These are phyloP conservation scores for Halocynthia aurantium DNA, from an alignment of 23 tunicate genomes.

Conservation along the genomic window DNA sequence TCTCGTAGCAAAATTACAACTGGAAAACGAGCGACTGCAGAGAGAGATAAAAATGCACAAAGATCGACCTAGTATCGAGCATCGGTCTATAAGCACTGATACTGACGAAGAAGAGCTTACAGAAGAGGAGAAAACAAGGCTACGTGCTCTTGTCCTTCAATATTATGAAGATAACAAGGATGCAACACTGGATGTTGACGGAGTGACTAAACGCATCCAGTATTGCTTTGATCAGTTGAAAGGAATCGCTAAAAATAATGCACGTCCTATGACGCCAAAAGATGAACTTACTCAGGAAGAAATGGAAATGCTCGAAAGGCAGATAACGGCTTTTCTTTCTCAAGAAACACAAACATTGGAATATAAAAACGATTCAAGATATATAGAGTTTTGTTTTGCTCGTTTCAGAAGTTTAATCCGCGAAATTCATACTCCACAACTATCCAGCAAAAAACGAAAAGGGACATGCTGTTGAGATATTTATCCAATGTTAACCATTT, in stretches of 20 bases:
- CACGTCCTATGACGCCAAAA: background rate
- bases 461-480: no score
- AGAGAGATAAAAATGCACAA: background rate
- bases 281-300: background rate
- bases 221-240: conserved; percentile 17
- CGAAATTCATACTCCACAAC: no score
- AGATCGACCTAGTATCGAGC: background rate
- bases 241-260: conserved; percentile 5
- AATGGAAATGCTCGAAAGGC: no score
- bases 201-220: background rate
- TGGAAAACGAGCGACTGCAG: conserved; percentile 20
- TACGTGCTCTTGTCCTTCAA: background rate
- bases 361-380: no score
- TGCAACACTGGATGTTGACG: background rate
- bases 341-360: no score
- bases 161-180: conserved; percentile 16
- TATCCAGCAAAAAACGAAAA: no score
- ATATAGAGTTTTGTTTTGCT: no score
- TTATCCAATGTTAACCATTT: no score
- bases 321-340: no score
- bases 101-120: background rate
- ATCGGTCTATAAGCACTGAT: background rate
- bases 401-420: no score
- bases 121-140: background rate
- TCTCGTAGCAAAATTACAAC: conserved; percentile 41